Evolutionary conservation across 2,888 invertebrate genomes (phyloP), one percentile per base, ranked within the genome.

Genomic region (Ennomos fuscantarius): DNA sequence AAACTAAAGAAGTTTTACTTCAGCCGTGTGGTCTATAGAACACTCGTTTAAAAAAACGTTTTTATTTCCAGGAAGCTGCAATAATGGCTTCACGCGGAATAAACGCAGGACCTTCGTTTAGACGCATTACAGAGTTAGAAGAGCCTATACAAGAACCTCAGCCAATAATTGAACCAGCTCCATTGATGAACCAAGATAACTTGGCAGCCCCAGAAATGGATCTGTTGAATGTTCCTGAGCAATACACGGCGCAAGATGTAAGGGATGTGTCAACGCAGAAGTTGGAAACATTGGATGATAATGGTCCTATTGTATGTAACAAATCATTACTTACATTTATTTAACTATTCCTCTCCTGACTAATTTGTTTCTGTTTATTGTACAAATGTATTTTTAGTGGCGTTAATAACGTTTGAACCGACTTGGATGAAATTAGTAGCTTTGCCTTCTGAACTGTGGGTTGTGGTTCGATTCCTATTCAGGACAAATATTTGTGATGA

Each of bases 211-310:
- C 37, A 47, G 68, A 74, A 47, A 9, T 52, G 33, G 63, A 74
- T 8, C 47, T 65, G 2, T 1, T 36, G 5, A 33, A 35, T 13
- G 35, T 46, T 2, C 10, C 31, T 11, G 54, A 47, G 0, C 12
- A 24, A 36, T 13, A 49, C 0, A 15, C 5, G 12, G 11, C 31
- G 3, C 47, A 34, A 37, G 86, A 86, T 37, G 72, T 86, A 49
- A 55, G 78, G 0, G 79, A 86, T 0, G 53, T 86, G 48, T 77
- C 75, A 0, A 88, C 89, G 9, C 90, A 89, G 59, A 81, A 80
- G 34, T 47, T 89, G 12, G 66, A 73, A 15, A 73, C 74, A 0
- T 31, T 75, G 0, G 24, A 24, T 24, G 5, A 24, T 2, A 6
- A 24, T 6, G 24, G 24, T 24, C 5, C 24, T 0, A 24, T 3